Evolutionary conservation across 2,888 invertebrate species (phyloP), one percentile per base, ranked within the genome.

Genomic region (Pseudanteris insignis): DNA sequence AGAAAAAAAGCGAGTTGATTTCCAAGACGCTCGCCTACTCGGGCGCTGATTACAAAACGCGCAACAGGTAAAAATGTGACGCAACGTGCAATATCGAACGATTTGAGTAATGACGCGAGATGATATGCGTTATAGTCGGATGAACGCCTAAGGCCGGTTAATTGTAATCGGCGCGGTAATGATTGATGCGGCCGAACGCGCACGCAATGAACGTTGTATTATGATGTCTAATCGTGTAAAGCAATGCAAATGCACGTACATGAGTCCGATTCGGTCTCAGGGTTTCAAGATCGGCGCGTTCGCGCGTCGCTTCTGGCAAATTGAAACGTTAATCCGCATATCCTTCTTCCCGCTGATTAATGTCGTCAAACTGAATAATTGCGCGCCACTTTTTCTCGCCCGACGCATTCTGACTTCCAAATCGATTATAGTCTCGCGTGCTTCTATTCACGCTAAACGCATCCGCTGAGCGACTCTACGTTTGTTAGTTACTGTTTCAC

Each of bases 251-350:
- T 57, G 32, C 57, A 58, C 50, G 57, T 58, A 44, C 50, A 48
- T 30, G 30, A 40, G 41, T n/a, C n/a, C n/a, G 6, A 8, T 28
- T 30, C 29, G 50, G 38, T 25, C 34, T 53, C 44, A 18, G 30
- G 34, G 30, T 37, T 30, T 29, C 29, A 24, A 14, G 38, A 12
- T 28, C 34, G 14, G 15, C 21, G 30, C 37, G 21, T 29, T 29
- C 6, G 37, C 28, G 14, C 53, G 29, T 44, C 26, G 54, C 63
- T 50, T 51, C 26, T 51, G 62, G 60, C 57, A 62, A 65, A 69
- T 68, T 67, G 65, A 67, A 69, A 67, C 62, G 62, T 67, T 63
- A 55, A 67, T 63, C 65, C 66, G 58, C 58, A 50, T 44, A 60
- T 44, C 55, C 54, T 40, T 59, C 55, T 51, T 47, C 5, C 29